Evolutionary conservation across 2,888 invertebrate genomes (phyloP).

Genomic region (Spilosoma lubricipeda): DNA sequence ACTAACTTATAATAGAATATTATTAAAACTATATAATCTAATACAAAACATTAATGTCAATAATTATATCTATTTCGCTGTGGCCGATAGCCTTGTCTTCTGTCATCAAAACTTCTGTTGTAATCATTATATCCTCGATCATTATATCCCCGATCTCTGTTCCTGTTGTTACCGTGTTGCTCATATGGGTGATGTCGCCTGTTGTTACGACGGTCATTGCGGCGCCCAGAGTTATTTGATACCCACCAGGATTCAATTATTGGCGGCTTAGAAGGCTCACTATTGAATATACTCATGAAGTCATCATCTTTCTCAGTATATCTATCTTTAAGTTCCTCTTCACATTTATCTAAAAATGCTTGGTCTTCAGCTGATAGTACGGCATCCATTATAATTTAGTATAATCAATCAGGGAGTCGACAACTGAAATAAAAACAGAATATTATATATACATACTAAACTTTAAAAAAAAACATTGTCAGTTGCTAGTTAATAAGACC

Average conservation of each 20-base stretch:
- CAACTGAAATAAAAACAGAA: slow-evolving; percentile 57
- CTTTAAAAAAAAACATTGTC: too few relatives aligned
- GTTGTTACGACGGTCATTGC: slow-evolving; percentile 68
- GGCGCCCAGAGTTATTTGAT: slow-evolving; percentile 61
- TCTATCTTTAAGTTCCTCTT: slow-evolving; percentile 87
- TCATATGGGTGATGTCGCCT: slow-evolving; percentile 44
- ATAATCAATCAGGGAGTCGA: slow-evolving; percentile 55
- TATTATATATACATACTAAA: neutral
- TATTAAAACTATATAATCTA: neutral
- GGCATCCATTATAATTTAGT: slow-evolving; percentile 59
- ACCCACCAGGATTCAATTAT: slow-evolving; percentile 87
- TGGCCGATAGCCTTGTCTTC: slow-evolving; percentile 47
- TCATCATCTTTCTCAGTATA: slow-evolving; percentile 88
- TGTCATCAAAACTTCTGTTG: slow-evolving; percentile 36
- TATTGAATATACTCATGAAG: slow-evolving; percentile 83
- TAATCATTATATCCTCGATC: slow-evolving; percentile 41
- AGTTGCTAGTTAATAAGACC: too few relatives aligned
- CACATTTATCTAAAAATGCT: slow-evolving; percentile 87
- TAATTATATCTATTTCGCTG: slow-evolving; percentile 56
- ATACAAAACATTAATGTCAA: slow-evolving; percentile 19
- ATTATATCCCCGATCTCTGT: slow-evolving; percentile 42
- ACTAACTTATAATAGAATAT: slow-evolving; percentile 2
- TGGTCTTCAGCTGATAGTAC: slow-evolving; percentile 85
- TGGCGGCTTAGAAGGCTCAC: slow-evolving; percentile 82
- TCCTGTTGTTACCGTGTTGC: slow-evolving; percentile 52